These are phyloP conservation scores for Corydoras sp. DNA, from an alignment of 2,113 vertebrate species.

Conservation along the genomic window DNA sequence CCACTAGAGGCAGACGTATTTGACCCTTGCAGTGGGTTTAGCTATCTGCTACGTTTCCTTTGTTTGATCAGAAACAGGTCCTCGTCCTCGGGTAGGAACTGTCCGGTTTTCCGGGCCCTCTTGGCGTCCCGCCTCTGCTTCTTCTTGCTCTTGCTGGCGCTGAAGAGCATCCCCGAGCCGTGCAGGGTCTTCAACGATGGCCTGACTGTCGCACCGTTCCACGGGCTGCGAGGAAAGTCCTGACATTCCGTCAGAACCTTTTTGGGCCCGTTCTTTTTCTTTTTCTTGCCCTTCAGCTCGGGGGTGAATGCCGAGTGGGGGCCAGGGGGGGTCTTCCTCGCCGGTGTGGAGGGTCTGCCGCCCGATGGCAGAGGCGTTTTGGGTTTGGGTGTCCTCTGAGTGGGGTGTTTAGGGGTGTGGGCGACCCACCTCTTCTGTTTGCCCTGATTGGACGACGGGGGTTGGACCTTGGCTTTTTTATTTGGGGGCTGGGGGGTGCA, in stretches of 20 bases:
- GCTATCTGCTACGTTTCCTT: conserved; percentile 40
- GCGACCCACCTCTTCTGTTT: conserved; percentile 28
- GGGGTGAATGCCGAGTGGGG: not conserved
- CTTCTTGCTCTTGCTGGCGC: conserved; percentile 28
- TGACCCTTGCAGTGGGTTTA: not conserved
- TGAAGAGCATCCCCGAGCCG: conserved; percentile 5
- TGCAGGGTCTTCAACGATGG: not conserved
- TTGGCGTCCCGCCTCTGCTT: conserved; percentile 20
- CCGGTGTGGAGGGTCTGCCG: not conserved
- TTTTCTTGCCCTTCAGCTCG: conserved; percentile 28
- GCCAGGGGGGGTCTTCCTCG: not conserved
- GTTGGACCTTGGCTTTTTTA: conserved; percentile 52
- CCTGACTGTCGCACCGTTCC: not conserved
- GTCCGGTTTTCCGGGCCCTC: not conserved
- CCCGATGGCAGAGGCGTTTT: not conserved
- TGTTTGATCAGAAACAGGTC: conserved; percentile 69
- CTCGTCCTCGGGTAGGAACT: conserved; percentile 50
- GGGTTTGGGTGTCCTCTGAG: not conserved
- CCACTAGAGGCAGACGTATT: conserved; percentile 27
- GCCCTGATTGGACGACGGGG: not conserved
- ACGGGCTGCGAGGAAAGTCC: conserved; percentile 54
- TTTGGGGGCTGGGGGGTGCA: conserved; percentile 31
- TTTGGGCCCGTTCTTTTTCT: conserved; percentile 12
- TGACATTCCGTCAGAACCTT: conserved; percentile 28
- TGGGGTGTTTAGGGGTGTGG: conserved; percentile 32